Percentiles rank a stretch among this genome's conserved stretches.
Evolutionary conservation across 1,140 invertebrate genomes (phyloP).

Genomic region (Trichonephila clavipes): DNA sequence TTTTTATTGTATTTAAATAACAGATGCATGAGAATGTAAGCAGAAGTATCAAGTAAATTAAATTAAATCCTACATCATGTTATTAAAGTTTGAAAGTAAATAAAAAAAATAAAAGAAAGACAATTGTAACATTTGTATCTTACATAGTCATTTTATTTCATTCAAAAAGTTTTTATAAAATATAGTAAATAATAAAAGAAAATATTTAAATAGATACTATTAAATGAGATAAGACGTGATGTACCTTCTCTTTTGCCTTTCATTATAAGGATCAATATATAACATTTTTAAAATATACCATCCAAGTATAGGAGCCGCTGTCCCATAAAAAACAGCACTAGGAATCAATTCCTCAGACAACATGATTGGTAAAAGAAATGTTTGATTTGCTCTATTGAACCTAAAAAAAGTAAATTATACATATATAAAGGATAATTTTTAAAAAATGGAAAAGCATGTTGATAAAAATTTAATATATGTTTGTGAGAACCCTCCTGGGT

Average conservation of each 20-base stretch:
- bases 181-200: neutral
- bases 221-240: neutral
- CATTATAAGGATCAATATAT: conserved; percentile 92
- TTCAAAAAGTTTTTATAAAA: neutral
- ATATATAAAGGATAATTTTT: conserved; percentile 38
- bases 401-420: conserved; percentile 81
- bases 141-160: neutral
- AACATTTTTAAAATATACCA: conserved; percentile 92
- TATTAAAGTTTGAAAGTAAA: too few relatives aligned
- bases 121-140: neutral
- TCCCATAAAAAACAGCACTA: conserved; percentile 95
- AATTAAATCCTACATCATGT: too few relatives aligned
- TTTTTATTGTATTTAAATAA: too few relatives aligned
- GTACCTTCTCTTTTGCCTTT: conserved; percentile 88
- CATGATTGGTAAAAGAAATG: conserved; percentile 93
- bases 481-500: too few relatives aligned
- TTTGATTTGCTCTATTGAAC: conserved; percentile 91
- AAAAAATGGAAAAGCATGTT: too few relatives aligned
- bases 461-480: too few relatives aligned
- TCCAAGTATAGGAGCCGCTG: conserved; percentile 89
- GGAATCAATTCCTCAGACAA: conserved; percentile 94
- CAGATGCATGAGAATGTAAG: too few relatives aligned
- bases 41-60: too few relatives aligned
- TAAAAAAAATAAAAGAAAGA: too few relatives aligned
- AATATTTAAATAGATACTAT: neutral